Base-by-base conservation (phyloP, 2,888 invertebrate genomes). In the Amphiduros pacificus region DNA sequence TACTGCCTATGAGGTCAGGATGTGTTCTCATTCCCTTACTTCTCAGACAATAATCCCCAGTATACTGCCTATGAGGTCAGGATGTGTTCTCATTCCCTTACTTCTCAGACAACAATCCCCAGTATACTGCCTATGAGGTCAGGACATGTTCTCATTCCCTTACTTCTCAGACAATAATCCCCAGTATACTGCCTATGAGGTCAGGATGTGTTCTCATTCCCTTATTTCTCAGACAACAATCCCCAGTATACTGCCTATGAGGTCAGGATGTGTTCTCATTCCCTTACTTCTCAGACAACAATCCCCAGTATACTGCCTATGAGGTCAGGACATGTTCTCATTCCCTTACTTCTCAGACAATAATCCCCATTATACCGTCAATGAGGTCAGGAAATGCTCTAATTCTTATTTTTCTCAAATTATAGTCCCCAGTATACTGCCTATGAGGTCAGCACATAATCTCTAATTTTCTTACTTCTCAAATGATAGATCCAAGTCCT, bases 11-110 rank as follows among this genome's bases (percentile, higher is more conserved):
- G 56, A 44, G 49, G 56, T 56, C 9, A 41, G 55, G n/a, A n/a
- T n/a, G n/a, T n/a, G n/a, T n/a, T n/a, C n/a, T n/a, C n/a, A n/a
- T n/a, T n/a, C n/a, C n/a, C n/a, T n/a, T n/a, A 32, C 11, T 56
- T 56, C 28, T 56, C 56, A 48, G 56, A 56, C 6, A 49, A 56
- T 20, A 56, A 56, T 29, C 56, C 48, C n/a, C 48, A 56, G n/a
- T 56, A 56, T 27, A 49, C 49, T 26, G 27, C 56, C 20, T 56
- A 56, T 29, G 56, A 44, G 49, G 56, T 56, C 9, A 41, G 55
- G n/a, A n/a, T n/a, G n/a, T n/a, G n/a, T n/a, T n/a, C n/a, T n/a
- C n/a, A n/a, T n/a, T n/a, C n/a, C n/a, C n/a, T n/a, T n/a, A 32
- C 11, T 56, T 56, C 28, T 56, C 56, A 48, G 56, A 56, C 6